A percentile compares a stretch with the other conserved stretches of the same genome.
These are phyloP conservation scores for Tolmerus cingulatus DNA, from an alignment of 2,888 invertebrate species.

Conservation along the genomic window DNA sequence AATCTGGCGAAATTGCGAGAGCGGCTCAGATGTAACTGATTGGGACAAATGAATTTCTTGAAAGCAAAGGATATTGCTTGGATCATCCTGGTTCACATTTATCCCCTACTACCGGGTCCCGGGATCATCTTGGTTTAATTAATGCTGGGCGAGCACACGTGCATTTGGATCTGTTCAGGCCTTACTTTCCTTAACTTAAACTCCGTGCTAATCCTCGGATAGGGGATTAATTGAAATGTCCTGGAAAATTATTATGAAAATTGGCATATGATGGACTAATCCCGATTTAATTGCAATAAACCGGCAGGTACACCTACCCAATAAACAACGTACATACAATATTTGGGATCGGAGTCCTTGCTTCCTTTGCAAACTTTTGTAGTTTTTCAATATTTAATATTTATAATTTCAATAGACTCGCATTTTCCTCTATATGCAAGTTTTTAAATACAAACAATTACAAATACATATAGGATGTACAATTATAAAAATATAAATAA, in stretches of 20 bases:
- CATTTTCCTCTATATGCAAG: no score
- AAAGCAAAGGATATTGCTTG: background rate
- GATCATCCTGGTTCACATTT: background rate
- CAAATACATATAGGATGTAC: no score
- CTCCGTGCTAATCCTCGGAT: slow-evolving; percentile 27
- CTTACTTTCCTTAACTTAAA: slow-evolving; percentile 3
- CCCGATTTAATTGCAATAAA: background rate
- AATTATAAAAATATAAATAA: no score
- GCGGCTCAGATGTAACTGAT: slow-evolving; percentile 48
- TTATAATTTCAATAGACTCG: no score
- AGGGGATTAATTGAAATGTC: background rate
- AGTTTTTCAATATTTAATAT: no score
- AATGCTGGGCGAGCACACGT: slow-evolving; percentile 43
- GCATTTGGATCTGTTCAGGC: slow-evolving; percentile 23
- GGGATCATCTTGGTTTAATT: slow-evolving; percentile 41
- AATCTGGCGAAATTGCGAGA: slow-evolving; percentile 38
- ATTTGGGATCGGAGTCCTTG: no score
- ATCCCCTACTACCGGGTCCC: background rate
- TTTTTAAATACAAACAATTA: no score
- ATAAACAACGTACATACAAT: background rate
- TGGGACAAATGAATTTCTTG: slow-evolving; percentile 45
- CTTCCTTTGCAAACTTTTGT: no score
- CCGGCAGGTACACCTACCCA: background rate
- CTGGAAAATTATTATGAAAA: background rate
- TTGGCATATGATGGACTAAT: background rate